A percentile compares a stretch with the other conserved stretches of the same genome.
These are phyloP conservation scores for Zaprionus camerounensis DNA, from an alignment of 1,140 invertebrate genomes.

Conservation along the genomic window DNA sequence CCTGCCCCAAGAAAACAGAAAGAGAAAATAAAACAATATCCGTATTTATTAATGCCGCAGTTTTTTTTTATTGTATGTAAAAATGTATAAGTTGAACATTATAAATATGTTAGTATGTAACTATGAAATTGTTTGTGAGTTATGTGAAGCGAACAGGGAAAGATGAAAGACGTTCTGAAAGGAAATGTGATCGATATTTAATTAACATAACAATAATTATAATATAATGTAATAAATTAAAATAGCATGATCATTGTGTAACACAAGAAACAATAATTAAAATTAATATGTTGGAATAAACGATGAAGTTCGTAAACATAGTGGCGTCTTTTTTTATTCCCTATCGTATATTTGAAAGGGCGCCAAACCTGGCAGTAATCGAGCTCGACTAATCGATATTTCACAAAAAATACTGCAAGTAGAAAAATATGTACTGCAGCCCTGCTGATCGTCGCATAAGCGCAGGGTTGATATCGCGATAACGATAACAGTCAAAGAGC, in stretches of 20 bases:
- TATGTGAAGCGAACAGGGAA: slow-evolving; percentile 72
- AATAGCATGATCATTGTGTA: slow-evolving; percentile 69
- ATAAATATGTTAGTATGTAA: slow-evolving; percentile 37
- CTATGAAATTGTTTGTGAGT: slow-evolving; percentile 51
- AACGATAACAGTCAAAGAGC: slow-evolving; percentile 7
- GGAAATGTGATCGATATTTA: slow-evolving; percentile 84
- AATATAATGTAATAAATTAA: slow-evolving; percentile 63
- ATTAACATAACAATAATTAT: slow-evolving; percentile 62
- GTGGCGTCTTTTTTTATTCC: slow-evolving; percentile 3
- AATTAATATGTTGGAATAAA: slow-evolving; percentile 75
- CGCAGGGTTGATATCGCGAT: slow-evolving; percentile 7
- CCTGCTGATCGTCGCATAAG: slow-evolving; percentile 6
- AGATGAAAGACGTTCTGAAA: slow-evolving; percentile 71
- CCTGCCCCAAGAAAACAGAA: slow-evolving; percentile 19
- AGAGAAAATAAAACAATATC: slow-evolving; percentile 17
- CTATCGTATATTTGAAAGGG: neutral
- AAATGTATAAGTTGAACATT: slow-evolving; percentile 45
- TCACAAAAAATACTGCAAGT: no score
- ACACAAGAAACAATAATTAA: slow-evolving; percentile 70
- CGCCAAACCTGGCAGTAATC: neutral
- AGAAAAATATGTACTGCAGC: neutral
- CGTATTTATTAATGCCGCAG: slow-evolving; percentile 47
- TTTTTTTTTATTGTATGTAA: slow-evolving; percentile 46
- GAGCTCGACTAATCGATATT: neutral
- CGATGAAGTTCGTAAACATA: slow-evolving; percentile 33